Evolutionary conservation across 2,888 invertebrate species (phyloP), one percentile per base, ranked within the genome.

Genomic region (Scaptomyza parva): DNA sequence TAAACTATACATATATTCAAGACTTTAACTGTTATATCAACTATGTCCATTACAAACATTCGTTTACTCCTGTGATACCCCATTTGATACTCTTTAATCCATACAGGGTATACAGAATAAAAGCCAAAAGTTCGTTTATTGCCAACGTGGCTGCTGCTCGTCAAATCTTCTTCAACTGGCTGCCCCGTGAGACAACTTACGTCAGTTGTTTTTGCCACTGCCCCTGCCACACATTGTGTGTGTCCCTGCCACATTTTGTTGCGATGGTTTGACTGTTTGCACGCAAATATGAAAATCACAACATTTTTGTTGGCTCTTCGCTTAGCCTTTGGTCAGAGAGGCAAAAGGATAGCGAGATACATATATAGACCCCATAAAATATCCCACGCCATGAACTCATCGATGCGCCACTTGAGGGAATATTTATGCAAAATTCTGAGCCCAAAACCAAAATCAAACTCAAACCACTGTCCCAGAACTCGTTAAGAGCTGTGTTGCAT

Each of bases 271-370:
- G 30, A 2, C 62, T 80, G 77, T 70, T 63, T 74, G 70, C 83
- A 69, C 69, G 70, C 86, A 86, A 86, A 81, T 83, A 79, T 86
- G 86, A 83, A 79, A 81, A 83, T 79, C 83, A 68, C 67, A 74
- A 70, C 76, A 82, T 69, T 60, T 59, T 68, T 63, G 55, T 60
- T 57, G 61, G 22, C 45, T 63, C 51, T 67, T 33, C 4, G 75
- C 69, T 82, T 50, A 58, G 80, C 76, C 64, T 57, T 65, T 75
- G 60, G 67, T 61, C 63, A 68, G 57, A 14, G 39, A 35, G 8
- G 14, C 0, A 37, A 17, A n/a, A 8, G 8, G 17, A 37, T 9
- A 35, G 35, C 7, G 14, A 8, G 14, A 14, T 0, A 11, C 11
- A 11, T 28, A 11, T 8, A 26, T 9, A 9, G 28, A 28, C 9